Conservation (phyloP, 2,888 invertebrate genomes). For the Rhamnusium bicolor region DNA sequence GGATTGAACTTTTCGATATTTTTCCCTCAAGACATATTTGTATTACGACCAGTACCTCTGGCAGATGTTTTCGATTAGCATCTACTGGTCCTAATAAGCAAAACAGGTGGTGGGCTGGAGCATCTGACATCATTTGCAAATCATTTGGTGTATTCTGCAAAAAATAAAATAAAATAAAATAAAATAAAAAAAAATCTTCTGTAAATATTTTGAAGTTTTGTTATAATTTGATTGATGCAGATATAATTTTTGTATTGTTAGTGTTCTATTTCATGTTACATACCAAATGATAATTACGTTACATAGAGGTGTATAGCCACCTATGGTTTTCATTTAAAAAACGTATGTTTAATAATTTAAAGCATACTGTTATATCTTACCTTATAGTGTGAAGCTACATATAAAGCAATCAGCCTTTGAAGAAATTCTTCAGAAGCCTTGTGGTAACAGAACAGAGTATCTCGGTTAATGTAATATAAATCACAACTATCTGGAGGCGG, state of each 20-base stretch:
- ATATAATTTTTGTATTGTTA: no score
- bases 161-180: no score
- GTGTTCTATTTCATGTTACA: no score
- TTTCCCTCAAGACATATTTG: slow-evolving; percentile 85
- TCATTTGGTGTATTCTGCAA: slow-evolving; percentile 96
- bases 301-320: no score
- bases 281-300: no score
- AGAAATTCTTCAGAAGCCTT: slow-evolving; percentile 94
- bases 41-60: slow-evolving; percentile 94
- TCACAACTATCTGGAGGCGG: slow-evolving; percentile 93
- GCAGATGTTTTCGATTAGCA: slow-evolving; percentile 80
- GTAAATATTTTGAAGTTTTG: no score
- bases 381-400: slow-evolving; percentile 99
- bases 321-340: no score
- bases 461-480: slow-evolving; percentile 89
- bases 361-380: slow-evolving; percentile 71
- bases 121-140: slow-evolving; percentile 97
- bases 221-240: no score
- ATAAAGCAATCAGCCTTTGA: slow-evolving; percentile 92
- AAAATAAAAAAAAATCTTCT: no score
- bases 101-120: slow-evolving; percentile 98
- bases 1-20: slow-evolving; percentile 81
- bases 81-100: slow-evolving; percentile 92
- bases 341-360: no score
- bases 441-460: slow-evolving; percentile 97